Conservation (phyloP, 2,113 vertebrate species). For the Rhineura floridana region DNA sequence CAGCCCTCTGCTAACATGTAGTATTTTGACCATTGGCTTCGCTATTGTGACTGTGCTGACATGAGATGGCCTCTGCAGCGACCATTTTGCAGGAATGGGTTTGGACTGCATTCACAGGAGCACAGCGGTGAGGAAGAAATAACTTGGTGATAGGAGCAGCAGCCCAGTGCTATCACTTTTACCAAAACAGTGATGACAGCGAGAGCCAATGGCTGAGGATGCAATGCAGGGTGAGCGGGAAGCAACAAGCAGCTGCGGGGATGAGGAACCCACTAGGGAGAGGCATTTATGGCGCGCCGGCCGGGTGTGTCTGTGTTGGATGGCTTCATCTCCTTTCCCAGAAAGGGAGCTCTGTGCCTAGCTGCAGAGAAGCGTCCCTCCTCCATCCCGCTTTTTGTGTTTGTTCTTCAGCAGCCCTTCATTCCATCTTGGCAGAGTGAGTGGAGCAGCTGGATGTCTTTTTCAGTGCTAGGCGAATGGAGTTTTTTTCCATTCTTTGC, state of each 20-base stretch:
- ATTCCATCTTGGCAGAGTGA: slow-evolving; percentile 16
- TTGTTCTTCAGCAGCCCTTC: background rate
- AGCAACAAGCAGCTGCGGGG: slow-evolving; percentile 7
- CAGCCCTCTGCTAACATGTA: background rate
- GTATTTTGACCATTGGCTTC: background rate
- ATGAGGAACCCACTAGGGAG: background rate
- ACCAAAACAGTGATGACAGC: background rate
- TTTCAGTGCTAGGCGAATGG: background rate
- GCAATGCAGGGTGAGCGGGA: background rate
- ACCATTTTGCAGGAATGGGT: background rate
- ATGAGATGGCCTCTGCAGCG: background rate
- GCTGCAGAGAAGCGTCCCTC: background rate
- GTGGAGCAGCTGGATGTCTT: slow-evolving; percentile 24
- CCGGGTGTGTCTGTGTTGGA: slow-evolving; percentile 2
- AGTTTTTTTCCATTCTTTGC: background rate
- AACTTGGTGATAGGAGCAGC: background rate
- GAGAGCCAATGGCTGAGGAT: background rate
- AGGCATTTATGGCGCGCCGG: background rate
- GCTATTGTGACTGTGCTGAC: no score
- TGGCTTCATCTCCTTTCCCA: background rate
- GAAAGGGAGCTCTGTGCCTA: background rate
- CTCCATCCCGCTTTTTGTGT: background rate
- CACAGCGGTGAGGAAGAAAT: background rate
- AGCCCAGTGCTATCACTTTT: background rate
- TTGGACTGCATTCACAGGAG: background rate